Base-by-base conservation (phyloP, 2,113 vertebrate species). In the Lepus timidus region DNA sequence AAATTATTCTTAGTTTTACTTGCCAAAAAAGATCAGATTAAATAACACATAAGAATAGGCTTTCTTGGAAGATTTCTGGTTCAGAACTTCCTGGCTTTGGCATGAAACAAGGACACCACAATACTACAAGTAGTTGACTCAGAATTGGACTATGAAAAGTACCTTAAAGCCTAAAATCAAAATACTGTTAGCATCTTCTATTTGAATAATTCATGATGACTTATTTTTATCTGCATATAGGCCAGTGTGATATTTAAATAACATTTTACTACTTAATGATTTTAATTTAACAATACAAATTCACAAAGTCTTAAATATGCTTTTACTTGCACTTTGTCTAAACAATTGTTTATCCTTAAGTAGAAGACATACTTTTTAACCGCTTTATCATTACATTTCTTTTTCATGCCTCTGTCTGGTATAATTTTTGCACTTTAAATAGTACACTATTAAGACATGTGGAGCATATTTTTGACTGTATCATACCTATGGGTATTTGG, bases 391-490 rank as follows among this genome's bases (percentile, higher is more conserved):
- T 91, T 95, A 90, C 58, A 92, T 95, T 96, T 93, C 81, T 51
- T 91, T 94, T 95, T 90, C 61, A 79, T 95, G 71, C 44, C 88
- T 95, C 83, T 93, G 71, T 95, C 84, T 92, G 84, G 89, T 96
- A 95, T 97, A 94, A 97, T 96, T 97, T 97, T 97, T 96, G 81
- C 64, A 85, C 93, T 97, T 96, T 95, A 97, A 97, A 97, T 96
- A 95, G 81, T 61, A 96, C 85, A 76, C 92, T 95, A 96, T 96
- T 97, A 96, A 97, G 90, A 90, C 81, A 95, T 86, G 74, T 68
- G 83, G 79, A 94, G 52, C 55, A 68, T 96, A 96, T 90, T 97
- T 97, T 96, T 95, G 74, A 91, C 81, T 94, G 14, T 71, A 92
- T 91, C 91, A 84, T 96, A 96, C 95, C 95, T 96, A 96, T 93